Percentiles rank a stretch among this genome's conserved stretches.
Conservation (phyloP, 2,888 invertebrate species). For the Pachycephus smyrnensis region DNA sequence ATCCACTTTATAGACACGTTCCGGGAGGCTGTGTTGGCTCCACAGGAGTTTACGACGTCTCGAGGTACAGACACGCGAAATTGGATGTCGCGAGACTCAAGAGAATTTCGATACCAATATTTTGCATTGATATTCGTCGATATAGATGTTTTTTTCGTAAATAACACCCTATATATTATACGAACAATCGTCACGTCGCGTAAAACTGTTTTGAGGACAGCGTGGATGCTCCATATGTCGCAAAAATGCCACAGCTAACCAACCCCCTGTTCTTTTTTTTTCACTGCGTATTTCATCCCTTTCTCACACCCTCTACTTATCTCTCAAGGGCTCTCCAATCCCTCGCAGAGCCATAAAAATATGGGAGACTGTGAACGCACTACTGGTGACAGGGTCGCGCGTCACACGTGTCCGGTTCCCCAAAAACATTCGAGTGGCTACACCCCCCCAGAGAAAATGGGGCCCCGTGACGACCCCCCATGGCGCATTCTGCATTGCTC, state of each 20-base stretch:
- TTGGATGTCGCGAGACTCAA: conserved; percentile 13
- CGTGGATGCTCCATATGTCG: neutral
- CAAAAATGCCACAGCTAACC: neutral
- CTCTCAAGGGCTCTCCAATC: neutral
- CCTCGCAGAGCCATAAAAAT: neutral
- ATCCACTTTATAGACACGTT: conserved; percentile 22
- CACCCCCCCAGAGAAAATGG: neutral
- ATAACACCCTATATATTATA: neutral
- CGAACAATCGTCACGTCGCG: neutral
- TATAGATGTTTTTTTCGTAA: neutral
- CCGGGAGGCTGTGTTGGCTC: neutral
- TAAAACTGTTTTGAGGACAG: neutral
- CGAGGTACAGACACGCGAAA: neutral
- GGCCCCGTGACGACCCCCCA: neutral
- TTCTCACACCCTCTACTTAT: neutral
- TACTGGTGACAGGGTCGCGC: neutral
- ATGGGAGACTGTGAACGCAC: neutral
- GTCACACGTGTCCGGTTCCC: neutral
- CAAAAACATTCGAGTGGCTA: neutral
- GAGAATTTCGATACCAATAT: neutral
- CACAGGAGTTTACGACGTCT: neutral
- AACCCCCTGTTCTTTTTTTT: neutral
- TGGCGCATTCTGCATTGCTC: neutral
- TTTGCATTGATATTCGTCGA: neutral
- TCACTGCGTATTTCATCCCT: neutral